Evolutionary conservation across 2,797 vertebrate species (phyloP).

Genomic region (Tapera naevia): DNA sequence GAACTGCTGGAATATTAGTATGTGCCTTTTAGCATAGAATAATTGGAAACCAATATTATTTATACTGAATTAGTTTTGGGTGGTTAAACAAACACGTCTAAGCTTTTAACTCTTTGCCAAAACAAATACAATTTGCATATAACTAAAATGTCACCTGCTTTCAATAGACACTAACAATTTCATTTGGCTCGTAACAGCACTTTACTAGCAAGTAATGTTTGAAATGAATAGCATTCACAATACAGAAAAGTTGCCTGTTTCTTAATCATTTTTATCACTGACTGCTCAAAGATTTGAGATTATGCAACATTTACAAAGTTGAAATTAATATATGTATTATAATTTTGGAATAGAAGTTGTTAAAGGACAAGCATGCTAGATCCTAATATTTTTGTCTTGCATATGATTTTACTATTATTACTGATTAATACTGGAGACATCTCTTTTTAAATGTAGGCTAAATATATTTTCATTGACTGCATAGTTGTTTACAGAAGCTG

Average conservation of each 20-base stretch:
- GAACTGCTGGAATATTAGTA: constrained; percentile 76
- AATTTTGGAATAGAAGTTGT: constrained; percentile 65
- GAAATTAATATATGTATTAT: constrained; percentile 60
- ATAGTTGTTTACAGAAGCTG: constrained; percentile 52
- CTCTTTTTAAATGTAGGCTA: constrained; percentile 52
- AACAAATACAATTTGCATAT: constrained; percentile 52
- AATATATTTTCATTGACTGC: constrained; percentile 66
- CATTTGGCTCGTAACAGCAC: constrained; percentile 65
- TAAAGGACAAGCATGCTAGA: constrained; percentile 58
- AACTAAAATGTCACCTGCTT: constrained; percentile 58
- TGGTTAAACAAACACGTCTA: constrained; percentile 54
- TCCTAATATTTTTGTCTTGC: constrained; percentile 66
- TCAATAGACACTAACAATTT: constrained; percentile 44
- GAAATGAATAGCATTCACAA: constrained; percentile 46
- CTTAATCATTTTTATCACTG: constrained; percentile 25
- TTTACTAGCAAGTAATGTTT: constrained; percentile 63
- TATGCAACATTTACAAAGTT: constrained; percentile 55
- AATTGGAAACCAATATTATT: constrained; percentile 69
- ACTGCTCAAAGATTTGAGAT: constrained; percentile 41
- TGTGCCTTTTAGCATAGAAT: constrained; percentile 78
- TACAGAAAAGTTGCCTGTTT: constrained; percentile 13
- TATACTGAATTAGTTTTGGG: constrained; percentile 59
- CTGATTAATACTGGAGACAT: constrained; percentile 34
- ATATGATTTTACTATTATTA: constrained; percentile 65
- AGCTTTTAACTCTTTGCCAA: constrained; percentile 74